Evolutionary conservation across 2,113 vertebrate species (phyloP), one percentile per base, ranked within the genome.

Genomic region (Psammodynastes pulverulentus): DNA sequence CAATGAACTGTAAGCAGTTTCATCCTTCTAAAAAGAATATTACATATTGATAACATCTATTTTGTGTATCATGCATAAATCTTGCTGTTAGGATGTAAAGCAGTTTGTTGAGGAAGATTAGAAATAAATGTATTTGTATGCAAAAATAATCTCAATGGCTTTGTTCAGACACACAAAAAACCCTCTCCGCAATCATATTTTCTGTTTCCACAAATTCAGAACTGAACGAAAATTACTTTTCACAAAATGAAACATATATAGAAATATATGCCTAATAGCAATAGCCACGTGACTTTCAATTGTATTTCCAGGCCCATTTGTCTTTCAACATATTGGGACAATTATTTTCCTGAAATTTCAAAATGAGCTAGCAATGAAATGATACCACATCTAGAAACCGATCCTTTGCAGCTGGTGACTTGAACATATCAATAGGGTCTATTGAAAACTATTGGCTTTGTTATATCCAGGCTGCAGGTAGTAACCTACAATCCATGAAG

Each of bases 21-120:
- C 95, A 94, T 96, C 96, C 96, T 97, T 98, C 95, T 97, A 96
- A 97, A 97, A 97, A 97, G 95, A 96, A 96, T 94, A 95, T 97
- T 96, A 95, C 97, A 97, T 97, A 97, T 97, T 97, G 96, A 96
- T 97, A 97, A 97, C 97, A 96, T 98, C 97, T 97, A 96, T 97
- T 97, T 97, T 97, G 98, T 97, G 97, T 97, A 97, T 97, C 97
- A 98, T 97, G 96, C 96, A 97, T 98, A 96, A 97, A 98, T 97
- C 95, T 97, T 97, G 96, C 97, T 97, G 97, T 98, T 97, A 97
- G 96, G 96, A 97, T 97, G 97, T 98, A 97, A 98, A 97, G 97
- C 97, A 97, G 97, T 97, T 97, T 98, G 96, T 96, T 96, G 95
- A 96, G 95, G 95, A 96, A 97, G 97, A 98, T 97, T 97, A 97